phyloP scores from a whole-genome alignment of 2,113 vertebrate species.

The Pseudorhombus dupliciocellatus region DNA sequence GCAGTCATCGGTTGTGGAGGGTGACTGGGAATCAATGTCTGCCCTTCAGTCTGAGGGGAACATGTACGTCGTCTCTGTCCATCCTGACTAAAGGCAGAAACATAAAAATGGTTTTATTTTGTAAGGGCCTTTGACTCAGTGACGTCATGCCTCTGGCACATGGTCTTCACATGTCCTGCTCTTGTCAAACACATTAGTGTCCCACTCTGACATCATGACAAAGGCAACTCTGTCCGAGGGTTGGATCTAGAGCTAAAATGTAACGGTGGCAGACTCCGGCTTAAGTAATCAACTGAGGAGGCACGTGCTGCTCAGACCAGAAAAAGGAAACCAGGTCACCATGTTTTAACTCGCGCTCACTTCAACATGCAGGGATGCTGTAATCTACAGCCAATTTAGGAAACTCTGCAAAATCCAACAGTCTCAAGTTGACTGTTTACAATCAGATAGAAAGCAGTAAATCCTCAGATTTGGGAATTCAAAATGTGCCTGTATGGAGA shows the following conservation, averaged over 20 bases:
- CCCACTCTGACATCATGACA: constrained; percentile 31
- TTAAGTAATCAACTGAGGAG: constrained; percentile 58
- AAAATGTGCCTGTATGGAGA: no score
- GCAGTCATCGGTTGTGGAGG: not conserved
- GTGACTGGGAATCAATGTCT: constrained; percentile 1
- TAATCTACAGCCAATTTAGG: no score
- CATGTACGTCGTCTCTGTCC: not conserved
- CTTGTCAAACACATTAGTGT: constrained; percentile 38
- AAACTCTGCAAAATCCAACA: no score
- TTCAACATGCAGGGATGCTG: not conserved
- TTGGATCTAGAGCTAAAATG: constrained; percentile 25
- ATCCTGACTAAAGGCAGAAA: not conserved
- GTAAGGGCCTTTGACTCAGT: not conserved
- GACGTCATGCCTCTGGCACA: constrained; percentile 17
- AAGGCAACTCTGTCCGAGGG: constrained; percentile 53
- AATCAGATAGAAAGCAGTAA: no score
- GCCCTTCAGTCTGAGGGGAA: not conserved
- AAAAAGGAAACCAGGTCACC: constrained; percentile 57
- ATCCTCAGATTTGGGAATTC: no score
- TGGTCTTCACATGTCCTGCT: constrained; percentile 32
- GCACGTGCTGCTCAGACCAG: constrained; percentile 61
- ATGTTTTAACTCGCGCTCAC: constrained; percentile 41
- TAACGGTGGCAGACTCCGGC: constrained; percentile 39
- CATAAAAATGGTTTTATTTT: not conserved
- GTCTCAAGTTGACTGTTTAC: no score